Base-by-base conservation (phyloP, 2,888 invertebrate genomes). In the Nineta flava region DNA sequence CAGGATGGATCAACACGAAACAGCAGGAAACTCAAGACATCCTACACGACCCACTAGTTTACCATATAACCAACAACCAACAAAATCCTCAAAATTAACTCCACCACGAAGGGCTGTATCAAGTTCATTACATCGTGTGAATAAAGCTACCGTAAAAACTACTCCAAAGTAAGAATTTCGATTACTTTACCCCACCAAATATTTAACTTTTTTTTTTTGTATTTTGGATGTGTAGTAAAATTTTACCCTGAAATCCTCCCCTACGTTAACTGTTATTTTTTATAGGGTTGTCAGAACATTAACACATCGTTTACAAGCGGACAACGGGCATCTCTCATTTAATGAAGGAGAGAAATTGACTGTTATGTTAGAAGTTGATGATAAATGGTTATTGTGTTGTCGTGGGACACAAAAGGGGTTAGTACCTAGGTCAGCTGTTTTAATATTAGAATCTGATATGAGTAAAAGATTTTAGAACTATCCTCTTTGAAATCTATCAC, bases 321-420 rank as follows among this genome's bases (percentile, higher is more conserved):
- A 83, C 60, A 83, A 81, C 46, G 85, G 84, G 10, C 85, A 85
- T 59, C 69, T 86, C 38, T 79, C 83, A 12, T 86, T 83, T 67
- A 82, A 79, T 62, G 83, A 84, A 63, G 84, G 84, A 15, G 85
- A 85, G 61, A 73, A 76, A 42, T 70, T 86, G 45, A 77, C 79
- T 53, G 75, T 86, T 34, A 79, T 85, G 46, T 68, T 85, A 26
- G 83, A 85, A 59, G 84, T 86, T 44, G 85, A 86, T 63, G 77
- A 76, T 59, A 81, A 82, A 58, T 81, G 84, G 76, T 65, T 85
- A 55, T 66, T 86, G 51, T 86, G 86, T 63, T 82, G 83, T 59
- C 70, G 82, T 56, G 83, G 84, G 7, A 81, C 82, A 38, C 80
- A 80, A 58, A 84, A 84, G 61, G 86, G 86, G 51, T 70, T 86